Evolutionary conservation across 1,140 invertebrate genomes (phyloP).

Genomic region (Megathymus violae): DNA sequence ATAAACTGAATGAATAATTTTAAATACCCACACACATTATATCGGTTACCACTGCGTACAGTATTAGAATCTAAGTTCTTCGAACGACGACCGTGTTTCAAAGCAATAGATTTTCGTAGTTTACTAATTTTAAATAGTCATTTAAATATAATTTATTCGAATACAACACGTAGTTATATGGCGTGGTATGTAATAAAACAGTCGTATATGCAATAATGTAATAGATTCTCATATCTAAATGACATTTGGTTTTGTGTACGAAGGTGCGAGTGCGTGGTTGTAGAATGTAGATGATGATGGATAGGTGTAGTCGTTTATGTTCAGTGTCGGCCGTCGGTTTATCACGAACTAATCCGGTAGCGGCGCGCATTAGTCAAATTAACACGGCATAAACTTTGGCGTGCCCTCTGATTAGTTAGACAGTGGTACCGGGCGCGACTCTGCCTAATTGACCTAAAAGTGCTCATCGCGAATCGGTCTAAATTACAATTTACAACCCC

Average conservation of each 20-base stretch:
- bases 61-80: no score
- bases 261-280: slow-evolving; percentile 15
- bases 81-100: no score
- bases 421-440: slow-evolving; percentile 62
- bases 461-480: slow-evolving; percentile 79
- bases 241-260: slow-evolving; percentile 5
- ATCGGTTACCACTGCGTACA: no score
- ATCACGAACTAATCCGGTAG: slow-evolving; percentile 62
- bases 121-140: no score
- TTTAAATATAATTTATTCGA: no score
- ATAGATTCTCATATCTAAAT: slow-evolving; percentile 11
- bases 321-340: slow-evolving; percentile 44
- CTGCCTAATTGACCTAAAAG: slow-evolving; percentile 82
- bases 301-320: slow-evolving; percentile 29
- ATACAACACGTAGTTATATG: no score
- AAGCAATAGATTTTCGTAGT: no score
- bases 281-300: slow-evolving; percentile 21
- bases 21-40: no score
- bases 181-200: not conserved
- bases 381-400: slow-evolving; percentile 79
- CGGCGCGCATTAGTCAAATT: slow-evolving; percentile 79
- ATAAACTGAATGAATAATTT: no score
- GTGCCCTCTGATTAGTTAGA: slow-evolving; percentile 73
- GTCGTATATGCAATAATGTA: slow-evolving; percentile 8
- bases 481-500: slow-evolving; percentile 63